Percentiles rank a stretch among this genome's conserved stretches.
These are phyloP conservation scores for Epinephelus cyanopodus DNA, from an alignment of 2,113 vertebrate genomes.

Conservation along the genomic window DNA sequence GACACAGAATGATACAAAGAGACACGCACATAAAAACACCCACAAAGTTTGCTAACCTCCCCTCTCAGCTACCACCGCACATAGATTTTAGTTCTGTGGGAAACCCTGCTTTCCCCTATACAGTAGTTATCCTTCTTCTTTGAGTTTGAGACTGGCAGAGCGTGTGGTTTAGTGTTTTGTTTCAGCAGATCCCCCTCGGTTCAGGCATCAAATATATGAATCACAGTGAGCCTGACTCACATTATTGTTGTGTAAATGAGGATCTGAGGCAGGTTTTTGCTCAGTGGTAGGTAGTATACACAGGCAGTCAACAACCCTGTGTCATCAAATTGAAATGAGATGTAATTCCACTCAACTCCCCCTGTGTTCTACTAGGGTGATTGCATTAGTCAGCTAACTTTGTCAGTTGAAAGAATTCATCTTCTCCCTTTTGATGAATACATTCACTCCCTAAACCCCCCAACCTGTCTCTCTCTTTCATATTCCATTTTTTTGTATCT, in stretches of 20 bases:
- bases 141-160: not conserved
- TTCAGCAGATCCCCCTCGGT: not conserved
- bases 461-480: not conserved
- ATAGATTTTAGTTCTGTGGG: too few species aligned
- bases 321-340: slow-evolving; percentile 54
- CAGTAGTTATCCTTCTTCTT: not conserved
- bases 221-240: slow-evolving; percentile 34
- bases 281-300: slow-evolving; percentile 21
- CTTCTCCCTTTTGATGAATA: slow-evolving; percentile 16
- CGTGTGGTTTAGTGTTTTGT: not conserved
- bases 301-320: slow-evolving; percentile 19
- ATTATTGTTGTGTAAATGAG: slow-evolving; percentile 42
- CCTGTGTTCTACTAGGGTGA: slow-evolving; percentile 29
- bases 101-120: too few species aligned
- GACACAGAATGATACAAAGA: too few species aligned
- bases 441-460: not conserved
- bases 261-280: slow-evolving; percentile 15
- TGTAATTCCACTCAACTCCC: slow-evolving; percentile 34
- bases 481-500: not conserved
- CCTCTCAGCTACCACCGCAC: too few species aligned
- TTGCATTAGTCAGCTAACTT: slow-evolving; percentile 40
- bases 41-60: too few species aligned
- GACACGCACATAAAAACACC: too few species aligned
- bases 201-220: slow-evolving; percentile 31
- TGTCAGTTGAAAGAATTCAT: slow-evolving; percentile 26